Evolutionary conservation across 2,113 vertebrate genomes (phyloP).

Genomic region (Plotosus lineatus): DNA sequence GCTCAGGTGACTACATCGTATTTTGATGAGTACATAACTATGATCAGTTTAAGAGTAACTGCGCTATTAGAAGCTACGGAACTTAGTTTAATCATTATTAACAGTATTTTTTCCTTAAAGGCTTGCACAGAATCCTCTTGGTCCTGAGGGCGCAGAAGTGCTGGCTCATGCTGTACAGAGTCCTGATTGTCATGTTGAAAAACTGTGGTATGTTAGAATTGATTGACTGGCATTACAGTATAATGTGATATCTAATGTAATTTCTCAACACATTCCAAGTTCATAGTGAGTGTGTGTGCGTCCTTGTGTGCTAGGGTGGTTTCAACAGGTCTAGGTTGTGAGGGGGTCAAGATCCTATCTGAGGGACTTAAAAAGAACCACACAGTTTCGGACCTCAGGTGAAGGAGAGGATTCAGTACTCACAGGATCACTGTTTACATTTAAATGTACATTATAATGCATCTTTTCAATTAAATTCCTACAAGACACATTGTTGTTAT

Average conservation of each 20-base stretch:
- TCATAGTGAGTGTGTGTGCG: conserved; percentile 18
- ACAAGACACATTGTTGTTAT: background rate
- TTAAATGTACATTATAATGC: background rate
- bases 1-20: conserved; percentile 46
- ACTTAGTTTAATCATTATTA: background rate
- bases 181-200: conserved; percentile 58
- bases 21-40: background rate
- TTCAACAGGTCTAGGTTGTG: conserved; percentile 53
- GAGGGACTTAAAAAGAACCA: conserved; percentile 54
- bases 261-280: background rate
- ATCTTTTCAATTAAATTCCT: background rate
- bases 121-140: conserved; percentile 59
- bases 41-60: background rate
- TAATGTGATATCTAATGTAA: background rate
- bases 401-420: background rate
- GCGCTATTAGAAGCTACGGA: background rate
- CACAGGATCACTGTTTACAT: background rate
- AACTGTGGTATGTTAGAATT: conserved; percentile 54
- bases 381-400: conserved; percentile 61
- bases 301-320: conserved; percentile 58
- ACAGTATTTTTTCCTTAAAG: conserved; percentile 33
- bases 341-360: conserved; percentile 50
- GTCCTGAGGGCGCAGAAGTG: conserved; percentile 57
- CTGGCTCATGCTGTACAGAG: conserved; percentile 45
- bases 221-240: too few relatives aligned